Evolutionary conservation across 2,888 invertebrate species (phyloP).

Genomic region (Unio pictorum): DNA sequence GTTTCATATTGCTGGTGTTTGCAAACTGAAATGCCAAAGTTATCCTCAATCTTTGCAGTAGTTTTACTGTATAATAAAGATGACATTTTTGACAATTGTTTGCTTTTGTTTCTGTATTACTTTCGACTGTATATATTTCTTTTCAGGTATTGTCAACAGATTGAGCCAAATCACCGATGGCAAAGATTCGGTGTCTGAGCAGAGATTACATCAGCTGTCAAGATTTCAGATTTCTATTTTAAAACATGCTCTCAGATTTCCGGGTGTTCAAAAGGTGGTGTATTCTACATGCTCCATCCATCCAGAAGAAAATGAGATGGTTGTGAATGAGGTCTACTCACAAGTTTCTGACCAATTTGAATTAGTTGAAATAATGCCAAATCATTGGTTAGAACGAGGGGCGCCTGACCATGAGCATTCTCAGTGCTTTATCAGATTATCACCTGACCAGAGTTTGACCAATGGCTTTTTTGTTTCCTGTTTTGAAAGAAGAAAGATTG

Average conservation of each 20-base stretch:
- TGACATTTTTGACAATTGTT: no score
- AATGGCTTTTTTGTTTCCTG: constrained; percentile 97
- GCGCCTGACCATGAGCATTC: constrained; percentile 57
- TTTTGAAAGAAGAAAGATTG: constrained; percentile 74
- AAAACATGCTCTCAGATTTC: constrained; percentile 89
- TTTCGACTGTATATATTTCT: not conserved
- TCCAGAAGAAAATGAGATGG: constrained; percentile 89
- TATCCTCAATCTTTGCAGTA: no score
- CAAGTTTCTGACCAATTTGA: constrained; percentile 65
- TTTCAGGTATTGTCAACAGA: constrained; percentile 73
- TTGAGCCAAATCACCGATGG: constrained; percentile 76
- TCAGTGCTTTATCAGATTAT: constrained; percentile 84
- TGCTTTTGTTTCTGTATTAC: no score
- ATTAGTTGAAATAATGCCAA: constrained; percentile 66
- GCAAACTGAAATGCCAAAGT: no score
- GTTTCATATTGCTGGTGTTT: no score
- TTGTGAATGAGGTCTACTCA: constrained; percentile 82
- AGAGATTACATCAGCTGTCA: constrained; percentile 56
- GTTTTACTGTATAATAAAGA: no score
- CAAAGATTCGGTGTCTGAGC: constrained; percentile 61
- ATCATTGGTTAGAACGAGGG: constrained; percentile 57
- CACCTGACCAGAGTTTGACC: constrained; percentile 83
- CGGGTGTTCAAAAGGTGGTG: constrained; percentile 86
- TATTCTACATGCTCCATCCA: constrained; percentile 97
- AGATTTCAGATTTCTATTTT: constrained; percentile 76